phyloP scores from a whole-genome alignment of 2,888 invertebrate genomes.

The Cephalotes varians region DNA sequence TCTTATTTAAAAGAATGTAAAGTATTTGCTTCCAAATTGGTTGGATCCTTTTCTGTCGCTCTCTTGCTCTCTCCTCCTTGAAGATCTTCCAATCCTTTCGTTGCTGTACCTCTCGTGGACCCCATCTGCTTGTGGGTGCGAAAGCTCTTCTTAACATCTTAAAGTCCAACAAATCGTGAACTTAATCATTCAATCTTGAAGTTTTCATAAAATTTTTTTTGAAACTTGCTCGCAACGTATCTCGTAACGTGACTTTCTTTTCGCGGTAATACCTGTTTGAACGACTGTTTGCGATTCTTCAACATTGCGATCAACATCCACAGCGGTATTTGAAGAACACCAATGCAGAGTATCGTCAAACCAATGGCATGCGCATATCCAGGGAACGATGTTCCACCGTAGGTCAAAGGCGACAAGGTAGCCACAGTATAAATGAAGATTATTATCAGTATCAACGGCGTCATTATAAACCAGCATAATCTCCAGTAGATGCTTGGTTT shows the following conservation, averaged over 20 bases:
- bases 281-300: conserved; percentile 69
- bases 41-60: conserved; percentile 68
- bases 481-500: conserved; percentile 92
- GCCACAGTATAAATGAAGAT: conserved; percentile 91
- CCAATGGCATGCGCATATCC: conserved; percentile 87
- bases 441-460: conserved; percentile 90
- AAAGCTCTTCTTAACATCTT: conserved; percentile 78
- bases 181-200: conserved; percentile 1
- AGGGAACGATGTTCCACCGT: conserved; percentile 86
- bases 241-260: neutral
- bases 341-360: conserved; percentile 85
- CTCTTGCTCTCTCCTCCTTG: conserved; percentile 74
- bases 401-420: conserved; percentile 88
- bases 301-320: conserved; percentile 85
- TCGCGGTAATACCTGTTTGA: conserved; percentile 50
- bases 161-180: conserved; percentile 12
- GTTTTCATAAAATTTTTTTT: neutral
- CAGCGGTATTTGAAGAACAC: conserved; percentile 86
- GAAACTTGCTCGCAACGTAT: neutral
- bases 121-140: conserved; percentile 76
- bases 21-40: conserved; percentile 68
- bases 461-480: conserved; percentile 92
- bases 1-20: conserved; percentile 58
- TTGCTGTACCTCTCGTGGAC: conserved; percentile 73
- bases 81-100: conserved; percentile 78